Evolutionary conservation across 2,113 vertebrate species (phyloP).

Genomic region (Pygoscelis antarcticus): DNA sequence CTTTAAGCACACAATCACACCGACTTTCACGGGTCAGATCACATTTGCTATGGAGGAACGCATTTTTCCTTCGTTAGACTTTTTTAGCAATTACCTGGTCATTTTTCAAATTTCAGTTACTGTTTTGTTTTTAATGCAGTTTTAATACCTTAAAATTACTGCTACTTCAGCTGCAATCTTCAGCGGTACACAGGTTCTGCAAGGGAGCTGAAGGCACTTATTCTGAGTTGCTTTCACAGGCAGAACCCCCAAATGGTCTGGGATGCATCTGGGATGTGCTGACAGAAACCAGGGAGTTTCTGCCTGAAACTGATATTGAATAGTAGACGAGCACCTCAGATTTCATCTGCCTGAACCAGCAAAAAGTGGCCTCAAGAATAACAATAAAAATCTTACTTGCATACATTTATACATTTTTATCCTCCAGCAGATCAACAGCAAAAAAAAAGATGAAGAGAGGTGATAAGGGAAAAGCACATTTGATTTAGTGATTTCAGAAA

Average conservation of each 20-base stretch:
- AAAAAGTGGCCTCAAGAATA: not conserved
- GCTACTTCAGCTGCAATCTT: not conserved
- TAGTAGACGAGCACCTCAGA: not conserved
- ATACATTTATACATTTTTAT: constrained; percentile 5
- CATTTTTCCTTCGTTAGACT: not conserved
- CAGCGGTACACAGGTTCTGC: rapidly evolving
- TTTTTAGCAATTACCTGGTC: not conserved
- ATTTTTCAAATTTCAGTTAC: not conserved
- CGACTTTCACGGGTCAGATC: not conserved
- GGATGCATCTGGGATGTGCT: not conserved
- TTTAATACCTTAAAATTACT: not conserved
- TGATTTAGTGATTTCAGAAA: not conserved
- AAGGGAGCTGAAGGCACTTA: not conserved
- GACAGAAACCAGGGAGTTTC: not conserved
- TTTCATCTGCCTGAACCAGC: not conserved
- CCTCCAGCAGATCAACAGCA: not conserved
- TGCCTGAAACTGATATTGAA: not conserved
- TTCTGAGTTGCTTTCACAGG: not conserved
- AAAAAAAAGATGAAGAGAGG: not conserved
- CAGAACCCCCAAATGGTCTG: not conserved
- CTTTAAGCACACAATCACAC: not conserved
- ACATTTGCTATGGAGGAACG: not conserved
- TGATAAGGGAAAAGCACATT: constrained; percentile 12
- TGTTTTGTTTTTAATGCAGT: not conserved
- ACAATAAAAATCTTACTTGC: not conserved